Conservation (phyloP, 2,113 vertebrate genomes). For the Heteronetta atricapilla region DNA sequence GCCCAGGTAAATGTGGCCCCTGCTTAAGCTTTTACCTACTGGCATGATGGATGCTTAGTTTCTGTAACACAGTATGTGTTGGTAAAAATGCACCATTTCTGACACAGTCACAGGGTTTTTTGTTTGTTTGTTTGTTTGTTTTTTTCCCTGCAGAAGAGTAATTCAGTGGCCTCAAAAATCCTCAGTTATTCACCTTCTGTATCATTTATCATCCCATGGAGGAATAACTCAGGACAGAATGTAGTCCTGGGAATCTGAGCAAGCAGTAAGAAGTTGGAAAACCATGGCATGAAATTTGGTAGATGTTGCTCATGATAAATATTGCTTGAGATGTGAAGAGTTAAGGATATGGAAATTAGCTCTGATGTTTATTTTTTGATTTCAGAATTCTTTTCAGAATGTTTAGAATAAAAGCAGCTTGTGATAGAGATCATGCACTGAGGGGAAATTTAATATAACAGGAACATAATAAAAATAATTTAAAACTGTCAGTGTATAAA, state of each 20-base stretch:
- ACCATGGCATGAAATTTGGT: neutral
- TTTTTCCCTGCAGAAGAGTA: neutral
- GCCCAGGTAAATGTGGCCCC: neutral
- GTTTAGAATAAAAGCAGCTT: neutral
- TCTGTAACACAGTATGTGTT: neutral
- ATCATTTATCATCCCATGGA: neutral
- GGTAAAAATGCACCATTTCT: neutral
- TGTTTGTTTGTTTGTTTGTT: neutral
- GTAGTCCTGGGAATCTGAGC: neutral
- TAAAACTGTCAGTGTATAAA: neutral
- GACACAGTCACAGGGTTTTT: neutral
- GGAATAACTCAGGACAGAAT: neutral
- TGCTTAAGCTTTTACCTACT: neutral
- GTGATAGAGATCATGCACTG: neutral
- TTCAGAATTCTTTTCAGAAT: neutral
- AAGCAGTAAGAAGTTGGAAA: neutral
- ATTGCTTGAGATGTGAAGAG: neutral
- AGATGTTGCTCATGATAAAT: neutral
- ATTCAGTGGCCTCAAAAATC: neutral
- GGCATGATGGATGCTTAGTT: neutral
- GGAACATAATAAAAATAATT: neutral
- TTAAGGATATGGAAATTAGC: neutral
- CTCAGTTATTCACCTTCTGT: neutral
- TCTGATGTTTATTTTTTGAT: neutral
- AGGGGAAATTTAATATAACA: neutral